Evolutionary conservation across 2,888 invertebrate species (phyloP), one percentile per base, ranked within the genome.

Genomic region (Gymnosoma rotundatum): DNA sequence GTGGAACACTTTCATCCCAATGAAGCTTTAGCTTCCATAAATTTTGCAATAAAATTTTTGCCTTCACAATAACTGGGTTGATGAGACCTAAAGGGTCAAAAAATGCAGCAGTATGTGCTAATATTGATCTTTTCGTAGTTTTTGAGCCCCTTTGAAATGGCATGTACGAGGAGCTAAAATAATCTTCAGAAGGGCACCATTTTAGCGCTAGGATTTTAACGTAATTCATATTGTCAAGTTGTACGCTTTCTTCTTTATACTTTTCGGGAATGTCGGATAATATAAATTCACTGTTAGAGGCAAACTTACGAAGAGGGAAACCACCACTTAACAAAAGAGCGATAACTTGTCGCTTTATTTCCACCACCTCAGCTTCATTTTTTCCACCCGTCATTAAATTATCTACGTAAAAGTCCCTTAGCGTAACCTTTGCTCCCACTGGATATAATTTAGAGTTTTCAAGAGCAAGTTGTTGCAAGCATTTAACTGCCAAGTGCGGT

Each of bases 371-470:
- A 38, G 38, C 38, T 38, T 38, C 38, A 38, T 7, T 38, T 38
- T 38, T 10, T 38, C 38, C 38, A 38, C 85, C 83, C 18, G 86
- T 81, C 2, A 87, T 61, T 18, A 87, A 63, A 73, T 87, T 87
- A 36, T 87, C 87, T 14, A 87, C 84, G 25, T 87, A 88, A 74
- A 87, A 87, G 60, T 87, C 83, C 0, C 48, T 72, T 2, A 63
- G 52, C 4, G 87, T 61, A 5, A 73, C 61, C 18, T 42, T 69
- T 5, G 85, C 42, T 14, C 85, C 88, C 14, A 83, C 12, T 2
- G 88, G 87, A 32, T 18, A 70, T 10, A 2, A 25, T 9, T 20
- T 8, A 4, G 36, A 36, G 14, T 64, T 12, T 58, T 72, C 38
- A 38, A 9, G 38, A 38, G 7, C 38, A 2, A 38, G 38, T 9